These are phyloP conservation scores for Whitmania pigra DNA, from an alignment of 1,140 invertebrate genomes.

Conservation along the genomic window DNA sequence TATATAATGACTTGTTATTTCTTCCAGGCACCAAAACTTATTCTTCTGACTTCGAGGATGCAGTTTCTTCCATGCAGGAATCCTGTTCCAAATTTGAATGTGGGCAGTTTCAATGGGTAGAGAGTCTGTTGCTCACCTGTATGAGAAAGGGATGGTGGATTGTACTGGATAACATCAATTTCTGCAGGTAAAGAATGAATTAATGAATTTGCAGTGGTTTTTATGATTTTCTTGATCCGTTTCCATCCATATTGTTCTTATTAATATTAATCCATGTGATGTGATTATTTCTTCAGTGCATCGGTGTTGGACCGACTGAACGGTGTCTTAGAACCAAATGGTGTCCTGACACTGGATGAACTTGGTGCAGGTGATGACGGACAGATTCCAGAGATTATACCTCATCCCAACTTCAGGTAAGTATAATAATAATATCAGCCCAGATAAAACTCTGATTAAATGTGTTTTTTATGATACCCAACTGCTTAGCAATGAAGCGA, in stretches of 20 bases:
- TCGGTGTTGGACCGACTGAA: constrained; percentile 93
- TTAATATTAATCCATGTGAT: too few species aligned
- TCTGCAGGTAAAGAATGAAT: constrained; percentile 51
- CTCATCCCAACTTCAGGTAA: constrained; percentile 73
- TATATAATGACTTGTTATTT: too few species aligned
- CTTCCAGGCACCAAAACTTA: too few species aligned
- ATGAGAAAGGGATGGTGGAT: constrained; percentile 75
- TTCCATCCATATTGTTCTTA: too few species aligned
- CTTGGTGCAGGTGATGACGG: constrained; percentile 59
- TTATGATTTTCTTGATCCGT: too few species aligned
- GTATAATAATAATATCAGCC: neutral
- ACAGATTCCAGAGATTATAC: constrained; percentile 58
- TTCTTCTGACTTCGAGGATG: too few species aligned
- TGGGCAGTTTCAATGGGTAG: constrained; percentile 88
- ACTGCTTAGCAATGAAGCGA: too few species aligned
- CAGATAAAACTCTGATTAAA: too few species aligned
- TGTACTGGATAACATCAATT: constrained; percentile 88
- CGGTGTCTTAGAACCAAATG: constrained; percentile 80
- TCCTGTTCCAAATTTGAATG: neutral
- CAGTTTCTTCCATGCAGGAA: too few species aligned
- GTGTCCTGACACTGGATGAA: constrained; percentile 77
- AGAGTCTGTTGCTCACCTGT: constrained; percentile 80
- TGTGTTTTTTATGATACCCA: too few species aligned
- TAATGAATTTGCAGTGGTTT: too few species aligned
- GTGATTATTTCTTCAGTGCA: constrained; percentile 45